These are phyloP conservation scores for Papilio dardanus DNA, from an alignment of 1,140 invertebrate genomes.

Conservation along the genomic window DNA sequence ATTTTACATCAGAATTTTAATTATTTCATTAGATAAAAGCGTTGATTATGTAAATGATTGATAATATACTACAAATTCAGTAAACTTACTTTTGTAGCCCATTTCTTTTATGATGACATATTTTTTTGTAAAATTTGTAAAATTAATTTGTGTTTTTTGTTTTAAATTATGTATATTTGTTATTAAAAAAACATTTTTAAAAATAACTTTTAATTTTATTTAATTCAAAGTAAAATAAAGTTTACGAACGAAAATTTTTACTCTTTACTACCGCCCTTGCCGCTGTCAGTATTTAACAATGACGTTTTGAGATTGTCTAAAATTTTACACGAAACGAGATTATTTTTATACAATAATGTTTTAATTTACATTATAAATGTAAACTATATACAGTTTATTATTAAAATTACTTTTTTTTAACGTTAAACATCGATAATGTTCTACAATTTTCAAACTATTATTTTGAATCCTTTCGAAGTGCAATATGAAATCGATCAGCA, in stretches of 20 bases:
- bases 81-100: not conserved
- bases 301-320: not conserved
- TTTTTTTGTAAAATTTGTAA: not conserved
- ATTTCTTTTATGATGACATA: not conserved
- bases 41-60: not conserved
- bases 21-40: not conserved
- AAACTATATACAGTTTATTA: no score
- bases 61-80: not conserved
- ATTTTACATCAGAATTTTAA: not conserved
- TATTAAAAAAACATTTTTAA: not conserved
- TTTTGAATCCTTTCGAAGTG: not conserved
- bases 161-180: not conserved
- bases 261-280: no score
- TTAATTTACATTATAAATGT: not conserved
- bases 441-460: no score
- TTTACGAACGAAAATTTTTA: not conserved
- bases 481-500: conserved; percentile 52
- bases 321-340: not conserved
- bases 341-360: not conserved
- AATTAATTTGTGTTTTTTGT: not conserved
- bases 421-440: not conserved
- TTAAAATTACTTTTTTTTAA: no score
- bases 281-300: conserved; percentile 2
- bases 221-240: not conserved
- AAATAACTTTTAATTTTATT: not conserved